A percentile compares a stretch with the other conserved stretches of the same genome.
Evolutionary conservation across 2,113 vertebrate species (phyloP).

Genomic region (Rhipidura dahli): DNA sequence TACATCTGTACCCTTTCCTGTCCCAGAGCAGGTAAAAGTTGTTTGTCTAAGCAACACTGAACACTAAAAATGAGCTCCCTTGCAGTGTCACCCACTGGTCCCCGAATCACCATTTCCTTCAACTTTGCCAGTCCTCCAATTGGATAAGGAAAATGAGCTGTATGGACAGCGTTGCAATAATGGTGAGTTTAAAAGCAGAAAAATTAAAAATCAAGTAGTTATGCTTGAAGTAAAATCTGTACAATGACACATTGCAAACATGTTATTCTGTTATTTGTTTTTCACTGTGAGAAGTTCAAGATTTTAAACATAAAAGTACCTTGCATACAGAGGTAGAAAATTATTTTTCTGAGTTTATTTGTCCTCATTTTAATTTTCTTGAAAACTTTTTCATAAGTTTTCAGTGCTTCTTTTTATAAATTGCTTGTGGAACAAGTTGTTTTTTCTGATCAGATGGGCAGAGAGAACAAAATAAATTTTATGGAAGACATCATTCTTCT

Average conservation of each 20-base stretch:
- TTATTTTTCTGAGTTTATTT: not conserved
- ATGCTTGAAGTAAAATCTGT: not conserved
- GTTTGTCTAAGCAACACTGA: not conserved
- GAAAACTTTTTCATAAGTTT: not conserved
- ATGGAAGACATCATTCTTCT: not conserved
- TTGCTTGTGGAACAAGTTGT: not conserved
- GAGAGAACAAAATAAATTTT: not conserved
- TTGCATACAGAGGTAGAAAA: not conserved
- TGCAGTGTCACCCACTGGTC: not conserved
- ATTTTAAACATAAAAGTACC: not conserved
- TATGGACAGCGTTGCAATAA: not conserved
- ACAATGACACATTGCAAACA: not conserved
- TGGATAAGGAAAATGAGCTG: not conserved
- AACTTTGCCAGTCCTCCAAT: not conserved
- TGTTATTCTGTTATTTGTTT: not conserved
- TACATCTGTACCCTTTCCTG: not conserved
- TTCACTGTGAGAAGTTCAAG: not conserved
- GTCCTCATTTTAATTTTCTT: not conserved
- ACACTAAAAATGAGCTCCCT: not conserved
- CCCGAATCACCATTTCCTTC: not conserved
- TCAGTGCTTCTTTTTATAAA: not conserved
- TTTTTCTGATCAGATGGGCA: not conserved
- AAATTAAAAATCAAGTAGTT: not conserved
- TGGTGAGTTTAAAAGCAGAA: not conserved
- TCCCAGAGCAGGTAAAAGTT: not conserved